phyloP scores from a whole-genome alignment of 64 coral and sea anemone genomes.

The Stylophora pistillata region DNA sequence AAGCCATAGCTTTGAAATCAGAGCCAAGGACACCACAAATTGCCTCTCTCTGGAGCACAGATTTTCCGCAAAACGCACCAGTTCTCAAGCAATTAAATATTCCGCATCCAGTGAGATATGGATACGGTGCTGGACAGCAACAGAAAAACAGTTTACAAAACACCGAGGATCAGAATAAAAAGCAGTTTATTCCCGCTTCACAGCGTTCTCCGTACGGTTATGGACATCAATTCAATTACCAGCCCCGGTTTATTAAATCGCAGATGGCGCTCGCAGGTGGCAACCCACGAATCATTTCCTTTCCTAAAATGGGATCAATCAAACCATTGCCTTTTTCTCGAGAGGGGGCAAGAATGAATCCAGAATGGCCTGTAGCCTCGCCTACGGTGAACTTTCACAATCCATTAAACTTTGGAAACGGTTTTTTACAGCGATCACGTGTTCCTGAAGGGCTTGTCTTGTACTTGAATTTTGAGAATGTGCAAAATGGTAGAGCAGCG shows the following conservation, averaged over 20 bases:
- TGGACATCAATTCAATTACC: background rate
- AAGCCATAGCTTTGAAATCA: background rate
- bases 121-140: background rate
- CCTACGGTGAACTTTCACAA: background rate
- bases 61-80: background rate
- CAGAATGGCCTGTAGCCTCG: background rate
- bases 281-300: background rate
- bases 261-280: slow-evolving; percentile 6
- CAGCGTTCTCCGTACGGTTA: background rate
- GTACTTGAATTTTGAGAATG: slow-evolving; percentile 79
- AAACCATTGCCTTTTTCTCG: background rate
- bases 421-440: background rate
- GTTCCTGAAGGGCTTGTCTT: slow-evolving; percentile 48
- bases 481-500: slow-evolving; percentile 36
- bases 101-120: background rate
- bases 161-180: background rate
- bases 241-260: background rate
- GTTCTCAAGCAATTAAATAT: background rate
- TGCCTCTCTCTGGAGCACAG: background rate
- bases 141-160: background rate
- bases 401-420: background rate
- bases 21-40: background rate
- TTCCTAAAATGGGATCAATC: background rate
- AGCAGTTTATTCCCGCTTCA: background rate
- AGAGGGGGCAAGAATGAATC: background rate